phyloP scores from a whole-genome alignment of 2,797 vertebrate species.

The Pipistrellus pygmaeus region DNA sequence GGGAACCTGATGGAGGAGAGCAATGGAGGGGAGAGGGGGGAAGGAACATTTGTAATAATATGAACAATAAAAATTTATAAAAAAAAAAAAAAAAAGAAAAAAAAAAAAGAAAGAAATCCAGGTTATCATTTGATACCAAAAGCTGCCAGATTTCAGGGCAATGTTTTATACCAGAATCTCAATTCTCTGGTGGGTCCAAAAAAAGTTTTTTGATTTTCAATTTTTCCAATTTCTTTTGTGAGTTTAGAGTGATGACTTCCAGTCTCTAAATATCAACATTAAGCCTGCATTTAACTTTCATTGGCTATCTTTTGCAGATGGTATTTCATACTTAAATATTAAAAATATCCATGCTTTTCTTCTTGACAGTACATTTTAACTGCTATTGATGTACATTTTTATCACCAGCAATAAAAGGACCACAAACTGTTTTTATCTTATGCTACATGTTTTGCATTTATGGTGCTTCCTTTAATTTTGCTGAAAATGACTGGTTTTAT shows the following conservation, averaged over 20 bases:
- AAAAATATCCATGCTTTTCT: constrained; percentile 59
- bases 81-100: too few species aligned
- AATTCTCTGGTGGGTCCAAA: not conserved
- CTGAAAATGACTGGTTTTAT: constrained; percentile 46
- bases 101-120: not conserved
- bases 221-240: constrained; percentile 4
- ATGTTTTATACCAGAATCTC: not conserved
- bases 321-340: constrained; percentile 43
- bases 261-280: constrained; percentile 22
- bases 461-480: constrained; percentile 48
- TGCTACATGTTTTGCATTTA: not conserved
- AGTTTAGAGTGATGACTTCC: not conserved
- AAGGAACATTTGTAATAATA: too few species aligned
- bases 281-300: constrained; percentile 30
- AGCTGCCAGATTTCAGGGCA: not conserved
- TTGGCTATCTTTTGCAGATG: constrained; percentile 26
- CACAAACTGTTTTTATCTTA: constrained; percentile 45
- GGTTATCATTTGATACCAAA: not conserved
- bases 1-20: too few species aligned
- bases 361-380: constrained; percentile 47
- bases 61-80: too few species aligned
- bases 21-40: too few species aligned
- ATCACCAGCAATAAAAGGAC: constrained; percentile 64
- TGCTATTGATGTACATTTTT: constrained; percentile 60
- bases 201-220: not conserved